Base-by-base conservation (phyloP, 2,113 vertebrate genomes). In the Hippocampus abdominalis region DNA sequence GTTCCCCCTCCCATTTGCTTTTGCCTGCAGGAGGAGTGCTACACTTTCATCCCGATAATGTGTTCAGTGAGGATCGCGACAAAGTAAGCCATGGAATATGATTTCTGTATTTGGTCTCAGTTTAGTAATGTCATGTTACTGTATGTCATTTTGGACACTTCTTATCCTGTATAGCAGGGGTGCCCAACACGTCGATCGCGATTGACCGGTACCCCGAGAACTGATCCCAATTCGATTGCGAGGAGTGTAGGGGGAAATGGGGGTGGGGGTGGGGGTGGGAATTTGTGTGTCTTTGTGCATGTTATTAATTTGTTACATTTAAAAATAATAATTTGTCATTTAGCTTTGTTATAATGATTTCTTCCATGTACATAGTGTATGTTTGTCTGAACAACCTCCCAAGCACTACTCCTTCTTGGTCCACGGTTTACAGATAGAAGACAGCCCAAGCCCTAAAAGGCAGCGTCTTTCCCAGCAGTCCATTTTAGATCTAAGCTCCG, bases 401-500 rank as follows among this genome's bases (percentile, higher is more conserved):
- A 39, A 67, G 44, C 66, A 49, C 44, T 44, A 18, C 25, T 16
- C 44, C 25, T 61, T 70, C 8, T 69, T 53, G 39, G 18, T 25
- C 68, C 57, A 78, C 23, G 59, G 3, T 71, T 39, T 79, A 54
- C 80, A 99, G 97, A 94, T 95, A 10, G 97, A 99, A 91, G 97
- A 96, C 80, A 96, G 95, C 79, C 96, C 97, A 18, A 98, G 95
- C 88, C 96, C 96, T 6, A 99, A 99, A 91, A 92, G 97, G 79
- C 97, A 96, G 40, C 94, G 96, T 72, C 95, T 99, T 81, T 98
- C 97, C 12, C 92, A 93, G 87, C 95, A 95, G 90, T 94, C 96
- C 65, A 94, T 98, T 82, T 94, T 98, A 75, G 96, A 99, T 84
- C 94, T 95, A 66, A 87, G 93, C 70, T 86, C 94, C 18, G 91